phyloP scores from a whole-genome alignment of 1,140 invertebrate genomes.

The Phymorhynchus buccinoides region DNA sequence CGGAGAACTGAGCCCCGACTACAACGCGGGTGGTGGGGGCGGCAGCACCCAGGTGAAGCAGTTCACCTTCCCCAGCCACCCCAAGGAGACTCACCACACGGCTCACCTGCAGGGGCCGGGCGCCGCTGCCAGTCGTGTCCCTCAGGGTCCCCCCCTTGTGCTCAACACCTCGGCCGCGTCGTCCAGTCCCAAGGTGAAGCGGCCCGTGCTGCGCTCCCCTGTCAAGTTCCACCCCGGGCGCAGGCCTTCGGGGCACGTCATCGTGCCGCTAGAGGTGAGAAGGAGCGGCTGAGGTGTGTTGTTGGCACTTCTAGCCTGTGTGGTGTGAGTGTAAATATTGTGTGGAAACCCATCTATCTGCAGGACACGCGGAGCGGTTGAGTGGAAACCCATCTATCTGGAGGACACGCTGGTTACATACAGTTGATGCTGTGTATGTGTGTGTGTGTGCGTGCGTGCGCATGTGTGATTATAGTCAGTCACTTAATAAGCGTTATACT shows the following conservation, averaged over 20 bases:
- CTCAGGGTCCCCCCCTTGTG: neutral
- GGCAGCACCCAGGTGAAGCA: constrained; percentile 24
- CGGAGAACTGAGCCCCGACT: constrained; percentile 41
- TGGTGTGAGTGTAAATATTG: no score
- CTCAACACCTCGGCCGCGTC: constrained; percentile 33
- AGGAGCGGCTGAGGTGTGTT: neutral
- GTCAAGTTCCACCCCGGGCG: constrained; percentile 41
- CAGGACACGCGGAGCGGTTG: neutral
- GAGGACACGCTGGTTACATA: no score
- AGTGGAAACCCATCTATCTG: neutral
- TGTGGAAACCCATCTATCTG: no score
- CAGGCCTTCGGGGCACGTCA: constrained; percentile 26
- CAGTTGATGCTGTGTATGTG: neutral
- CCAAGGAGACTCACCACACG: constrained; percentile 22
- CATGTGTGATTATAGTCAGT: no score
- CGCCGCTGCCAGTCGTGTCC: neutral
- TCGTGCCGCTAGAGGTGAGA: constrained; percentile 41
- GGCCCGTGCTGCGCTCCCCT: constrained; percentile 51
- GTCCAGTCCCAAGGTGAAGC: constrained; percentile 48
- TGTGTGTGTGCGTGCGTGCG: neutral
- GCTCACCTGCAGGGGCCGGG: neutral
- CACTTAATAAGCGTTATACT: no score
- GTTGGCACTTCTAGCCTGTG: no score
- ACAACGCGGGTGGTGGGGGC: neutral
- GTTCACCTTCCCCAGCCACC: constrained; percentile 26